Base-by-base conservation (phyloP, 2,113 vertebrate species). In the Triplophysa tibetana region DNA sequence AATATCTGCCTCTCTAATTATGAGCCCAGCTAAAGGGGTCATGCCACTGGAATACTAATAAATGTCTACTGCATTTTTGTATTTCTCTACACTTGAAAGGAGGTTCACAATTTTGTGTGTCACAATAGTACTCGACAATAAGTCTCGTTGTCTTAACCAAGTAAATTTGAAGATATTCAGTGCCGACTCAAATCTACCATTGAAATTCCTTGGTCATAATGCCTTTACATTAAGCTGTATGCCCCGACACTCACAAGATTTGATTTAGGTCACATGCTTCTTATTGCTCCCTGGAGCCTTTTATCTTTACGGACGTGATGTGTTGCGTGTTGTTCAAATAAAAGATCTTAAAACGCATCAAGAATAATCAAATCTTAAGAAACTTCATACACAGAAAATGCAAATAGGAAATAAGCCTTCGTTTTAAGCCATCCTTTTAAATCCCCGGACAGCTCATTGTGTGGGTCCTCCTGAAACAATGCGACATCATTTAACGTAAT, bases 1-100 rank as follows among this genome's bases (percentile, higher is more conserved):
- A 91, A 92, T 92, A 90, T 91, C 89, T 90, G 88, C 89, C 88
- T 88, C 90, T 91, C 90, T 92, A 92, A 92, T 93, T 92, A 92
- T 92, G 89, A 91, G 88, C 87, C 87, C 87, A 78, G 88, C 89
- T 91, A 91, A 93, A 92, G 91, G 90, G 89, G 88, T 89, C 85
- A 60, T 90, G 90, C 89, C 88, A 89, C 85, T 79, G 86, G 91
- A 90, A 93, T 92, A 91, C 91, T 90, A 94, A 92, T 90, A 83
- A 77, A 81, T 88, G 66, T 89, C 89, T 86, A 78, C 72, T 82
- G 88, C 85, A 48, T 56, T 86, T 85, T 69, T 70, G 77, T 50
- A 83, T 78, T 83, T 87, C 75, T 81, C 54, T 76, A 76, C 70
- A 88, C 83, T n/a, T 61, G 33, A 60, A 67, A 82, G 81, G 80